Evolutionary conservation across 2,888 invertebrate species (phyloP), one percentile per base, ranked within the genome.

Genomic region (Microdon myrmicae): DNA sequence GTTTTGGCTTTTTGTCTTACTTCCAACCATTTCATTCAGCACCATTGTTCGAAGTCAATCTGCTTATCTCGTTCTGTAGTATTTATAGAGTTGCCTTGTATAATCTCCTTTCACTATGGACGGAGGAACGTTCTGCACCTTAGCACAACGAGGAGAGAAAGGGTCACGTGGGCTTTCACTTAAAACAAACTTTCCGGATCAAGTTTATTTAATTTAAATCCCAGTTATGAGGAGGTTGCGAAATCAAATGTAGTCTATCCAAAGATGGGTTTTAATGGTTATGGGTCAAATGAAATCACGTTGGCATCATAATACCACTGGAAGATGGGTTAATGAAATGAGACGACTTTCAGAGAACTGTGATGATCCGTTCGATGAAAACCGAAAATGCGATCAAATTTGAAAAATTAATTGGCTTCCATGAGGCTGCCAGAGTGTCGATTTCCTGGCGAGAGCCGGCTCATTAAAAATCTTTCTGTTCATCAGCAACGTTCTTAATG

Each of bases 101-200:
- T n/a, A n/a, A n/a, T n/a, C n/a, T n/a, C n/a, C n/a, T n/a, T n/a
- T n/a, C n/a, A n/a, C n/a, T n/a, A n/a, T n/a, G n/a, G n/a, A n/a
- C n/a, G n/a, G n/a, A n/a, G n/a, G n/a, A n/a, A n/a, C n/a, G n/a
- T n/a, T n/a, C n/a, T n/a, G n/a, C n/a, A n/a, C n/a, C n/a, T n/a
- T n/a, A n/a, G n/a, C n/a, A n/a, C n/a, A n/a, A n/a, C 17, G 38
- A 29, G 28, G n/a, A 17, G 31, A 51, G 41, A 47, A 9, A 29
- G 31, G 55, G 48, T 49, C 55, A 61, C 55, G 61, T 61, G 43
- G 55, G 49, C 55, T 58, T 47, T 58, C 56, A 56, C 41, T 64
- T 56, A 56, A 64, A 47, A 64, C 51, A 56, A 64, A 64, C 41
- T 64, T 64, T 64, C 51, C 64, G 32, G 56, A 64, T 64, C 51